phyloP scores from a whole-genome alignment of 2,797 vertebrate species.

The Lutjanus argentimaculatus region DNA sequence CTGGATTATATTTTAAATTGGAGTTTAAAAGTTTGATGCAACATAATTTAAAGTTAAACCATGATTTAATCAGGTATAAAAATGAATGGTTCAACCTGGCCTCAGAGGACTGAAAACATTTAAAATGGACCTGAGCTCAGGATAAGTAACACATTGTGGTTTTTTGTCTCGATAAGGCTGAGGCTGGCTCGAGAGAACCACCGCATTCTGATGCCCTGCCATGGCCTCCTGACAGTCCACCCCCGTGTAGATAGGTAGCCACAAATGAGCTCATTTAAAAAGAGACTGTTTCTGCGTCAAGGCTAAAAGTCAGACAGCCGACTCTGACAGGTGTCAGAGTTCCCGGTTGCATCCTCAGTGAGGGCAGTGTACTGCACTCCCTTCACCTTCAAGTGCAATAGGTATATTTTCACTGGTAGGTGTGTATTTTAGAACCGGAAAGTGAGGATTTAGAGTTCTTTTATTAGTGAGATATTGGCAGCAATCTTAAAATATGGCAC shows the following conservation, averaged over 20 bases:
- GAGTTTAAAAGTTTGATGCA: too few relatives aligned
- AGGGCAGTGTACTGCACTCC: constrained; percentile 20
- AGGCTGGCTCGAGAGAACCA: constrained; percentile 23
- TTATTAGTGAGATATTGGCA: constrained; percentile 1
- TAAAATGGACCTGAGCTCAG: constrained; percentile 1
- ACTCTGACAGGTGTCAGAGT: constrained; percentile 70
- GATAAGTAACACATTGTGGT: constrained; percentile 18
- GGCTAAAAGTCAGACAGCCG: constrained; percentile 71
- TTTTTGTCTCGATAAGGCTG: constrained; percentile 12
- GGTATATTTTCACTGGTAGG: background rate
- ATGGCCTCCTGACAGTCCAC: constrained; percentile 67
- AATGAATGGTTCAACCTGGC: too few relatives aligned
- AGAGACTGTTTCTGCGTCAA: constrained; percentile 44
- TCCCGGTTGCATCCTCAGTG: constrained; percentile 34
- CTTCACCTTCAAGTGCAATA: constrained; percentile 37
- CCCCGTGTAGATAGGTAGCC: constrained; percentile 60
- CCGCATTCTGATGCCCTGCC: constrained; percentile 38
- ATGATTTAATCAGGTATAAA: too few relatives aligned
- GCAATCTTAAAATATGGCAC: background rate
- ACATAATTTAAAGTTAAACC: too few relatives aligned
- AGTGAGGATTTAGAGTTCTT: constrained; percentile 16
- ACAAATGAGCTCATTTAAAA: constrained; percentile 82
- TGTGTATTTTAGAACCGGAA: constrained; percentile 21
- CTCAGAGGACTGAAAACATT: constrained; percentile 1
- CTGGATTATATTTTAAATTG: too few relatives aligned